phyloP scores from a whole-genome alignment of 2,888 invertebrate species.

The Dasysyrphus albostriatus region DNA sequence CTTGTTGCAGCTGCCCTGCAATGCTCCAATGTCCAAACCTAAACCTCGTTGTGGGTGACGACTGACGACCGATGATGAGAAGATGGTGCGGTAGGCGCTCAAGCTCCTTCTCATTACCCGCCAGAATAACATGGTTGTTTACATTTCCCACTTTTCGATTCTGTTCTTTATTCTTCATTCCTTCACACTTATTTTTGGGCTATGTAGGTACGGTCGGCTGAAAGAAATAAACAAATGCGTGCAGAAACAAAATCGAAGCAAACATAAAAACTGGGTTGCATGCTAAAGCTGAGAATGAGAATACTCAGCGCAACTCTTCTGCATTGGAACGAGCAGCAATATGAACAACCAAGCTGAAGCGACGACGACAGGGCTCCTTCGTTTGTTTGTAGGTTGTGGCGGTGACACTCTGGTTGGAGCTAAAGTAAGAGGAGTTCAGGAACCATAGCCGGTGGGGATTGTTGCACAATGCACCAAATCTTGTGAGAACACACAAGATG shows the following conservation, averaged over 20 bases:
- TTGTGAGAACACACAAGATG: slow-evolving; percentile 55
- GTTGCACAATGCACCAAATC: slow-evolving; percentile 49
- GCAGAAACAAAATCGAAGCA: slow-evolving; percentile 38
- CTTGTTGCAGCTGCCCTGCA: slow-evolving; percentile 54
- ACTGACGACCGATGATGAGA: neutral
- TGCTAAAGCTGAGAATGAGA: slow-evolving; percentile 48
- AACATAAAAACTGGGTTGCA: slow-evolving; percentile 33
- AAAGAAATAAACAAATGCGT: slow-evolving; percentile 13
- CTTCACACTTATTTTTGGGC: slow-evolving; percentile 24
- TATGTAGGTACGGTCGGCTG: neutral
- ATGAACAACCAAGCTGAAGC: slow-evolving; percentile 22
- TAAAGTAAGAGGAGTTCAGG: slow-evolving; percentile 60
- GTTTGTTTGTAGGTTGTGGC: slow-evolving; percentile 60
- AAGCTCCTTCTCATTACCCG: neutral
- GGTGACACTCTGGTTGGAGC: slow-evolving; percentile 67
- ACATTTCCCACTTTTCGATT: slow-evolving; percentile 59
- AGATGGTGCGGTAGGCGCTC: neutral
- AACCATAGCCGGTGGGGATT: slow-evolving; percentile 46
- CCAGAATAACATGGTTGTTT: slow-evolving; percentile 32
- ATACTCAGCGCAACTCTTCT: neutral
- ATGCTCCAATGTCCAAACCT: slow-evolving; percentile 1
- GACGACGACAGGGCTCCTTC: slow-evolving; percentile 21
- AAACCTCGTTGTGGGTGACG: slow-evolving; percentile 16
- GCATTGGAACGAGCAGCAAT: slow-evolving; percentile 29
- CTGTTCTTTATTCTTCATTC: slow-evolving; percentile 21